Evolutionary conservation across 2,113 vertebrate species (phyloP).

Genomic region (Formicarius rufipectus): DNA sequence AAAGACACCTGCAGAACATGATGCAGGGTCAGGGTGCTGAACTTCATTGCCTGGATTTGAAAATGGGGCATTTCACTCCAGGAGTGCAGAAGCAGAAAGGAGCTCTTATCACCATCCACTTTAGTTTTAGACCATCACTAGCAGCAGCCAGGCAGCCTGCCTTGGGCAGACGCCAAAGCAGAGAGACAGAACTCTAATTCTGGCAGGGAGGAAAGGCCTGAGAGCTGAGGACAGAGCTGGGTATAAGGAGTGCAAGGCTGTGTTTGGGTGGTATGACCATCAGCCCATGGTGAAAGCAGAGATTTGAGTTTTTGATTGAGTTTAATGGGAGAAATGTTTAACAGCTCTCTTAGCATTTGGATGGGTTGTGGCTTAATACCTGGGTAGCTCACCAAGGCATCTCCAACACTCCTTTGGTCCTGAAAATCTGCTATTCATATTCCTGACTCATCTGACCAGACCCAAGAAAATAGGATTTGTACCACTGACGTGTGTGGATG

Average conservation of each 20-base stretch:
- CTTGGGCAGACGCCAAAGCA: neutral
- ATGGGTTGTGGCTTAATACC: neutral
- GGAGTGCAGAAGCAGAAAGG: neutral
- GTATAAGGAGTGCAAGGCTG: neutral
- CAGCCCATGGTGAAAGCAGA: neutral
- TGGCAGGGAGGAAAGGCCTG: neutral
- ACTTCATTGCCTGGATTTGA: neutral
- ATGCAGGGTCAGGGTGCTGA: neutral
- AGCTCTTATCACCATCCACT: neutral
- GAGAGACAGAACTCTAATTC: neutral
- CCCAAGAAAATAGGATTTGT: neutral
- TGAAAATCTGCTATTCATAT: neutral
- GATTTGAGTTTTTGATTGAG: accelerated
- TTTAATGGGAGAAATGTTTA: neutral
- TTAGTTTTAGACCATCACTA: neutral
- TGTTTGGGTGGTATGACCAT: neutral
- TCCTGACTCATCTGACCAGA: neutral
- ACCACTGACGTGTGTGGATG: neutral
- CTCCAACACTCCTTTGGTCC: neutral
- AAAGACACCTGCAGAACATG: neutral
- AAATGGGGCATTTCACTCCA: neutral
- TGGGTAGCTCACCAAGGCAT: neutral
- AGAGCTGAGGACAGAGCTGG: neutral
- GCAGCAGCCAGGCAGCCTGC: neutral
- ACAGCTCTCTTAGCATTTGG: neutral